phyloP scores from a whole-genome alignment of 2,888 invertebrate species.

The Blomia tropicalis region DNA sequence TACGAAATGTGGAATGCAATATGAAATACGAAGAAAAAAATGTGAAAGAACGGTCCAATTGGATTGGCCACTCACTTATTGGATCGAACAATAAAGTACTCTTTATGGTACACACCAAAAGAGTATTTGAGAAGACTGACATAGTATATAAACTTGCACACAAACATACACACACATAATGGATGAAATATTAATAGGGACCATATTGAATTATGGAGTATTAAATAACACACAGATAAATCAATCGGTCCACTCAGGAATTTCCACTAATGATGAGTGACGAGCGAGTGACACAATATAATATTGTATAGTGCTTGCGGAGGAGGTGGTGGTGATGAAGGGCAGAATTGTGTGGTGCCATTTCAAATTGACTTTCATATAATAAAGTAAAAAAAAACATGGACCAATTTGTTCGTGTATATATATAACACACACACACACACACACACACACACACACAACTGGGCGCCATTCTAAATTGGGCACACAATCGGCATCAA shows the following conservation, averaged over 20 bases:
- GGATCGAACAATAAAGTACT: constrained; percentile 1
- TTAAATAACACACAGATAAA: constrained; percentile 8
- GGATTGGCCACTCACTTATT: neutral
- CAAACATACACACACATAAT: neutral
- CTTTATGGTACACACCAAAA: neutral
- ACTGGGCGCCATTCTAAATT: too few species aligned
- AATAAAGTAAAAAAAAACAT: too few species aligned
- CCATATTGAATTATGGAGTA: constrained; percentile 2
- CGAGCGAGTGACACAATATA: neutral
- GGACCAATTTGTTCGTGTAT: too few species aligned
- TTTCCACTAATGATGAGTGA: constrained; percentile 6
- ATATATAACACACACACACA: too few species aligned
- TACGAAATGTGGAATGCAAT: too few species aligned
- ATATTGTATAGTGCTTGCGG: too few species aligned
- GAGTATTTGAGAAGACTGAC: neutral
- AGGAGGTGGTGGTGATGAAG: too few species aligned
- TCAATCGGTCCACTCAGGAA: constrained; percentile 3
- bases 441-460: too few species aligned
- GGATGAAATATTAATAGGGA: constrained; percentile 6
- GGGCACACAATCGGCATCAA: too few species aligned
- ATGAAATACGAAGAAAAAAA: neutral
- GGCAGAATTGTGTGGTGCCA: too few species aligned
- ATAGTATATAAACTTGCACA: neutral
- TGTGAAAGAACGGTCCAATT: neutral
- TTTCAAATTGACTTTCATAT: too few species aligned